These are phyloP conservation scores for Xylocopa sonorina DNA, from an alignment of 1,140 invertebrate genomes.

Conservation along the genomic window DNA sequence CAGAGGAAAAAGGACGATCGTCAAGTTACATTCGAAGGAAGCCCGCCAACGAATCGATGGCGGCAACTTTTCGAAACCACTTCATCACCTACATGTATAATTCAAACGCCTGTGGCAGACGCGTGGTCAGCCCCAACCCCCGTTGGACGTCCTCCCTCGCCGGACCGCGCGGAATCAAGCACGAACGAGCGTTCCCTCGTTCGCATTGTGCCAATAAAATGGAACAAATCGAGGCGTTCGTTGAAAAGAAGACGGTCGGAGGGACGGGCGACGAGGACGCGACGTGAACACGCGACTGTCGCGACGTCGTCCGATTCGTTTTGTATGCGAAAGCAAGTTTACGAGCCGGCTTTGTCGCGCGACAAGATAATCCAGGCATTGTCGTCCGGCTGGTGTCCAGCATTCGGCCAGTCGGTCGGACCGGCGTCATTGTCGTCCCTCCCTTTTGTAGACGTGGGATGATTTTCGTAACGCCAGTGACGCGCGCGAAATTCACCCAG, in stretches of 20 bases:
- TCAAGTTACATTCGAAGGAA: too few species aligned
- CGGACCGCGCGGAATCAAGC: too few species aligned
- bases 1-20: too few species aligned
- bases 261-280: neutral
- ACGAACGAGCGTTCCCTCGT: neutral
- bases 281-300: slow-evolving; percentile 17
- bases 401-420: slow-evolving; percentile 37
- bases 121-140: too few species aligned
- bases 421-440: slow-evolving; percentile 58
- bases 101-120: too few species aligned
- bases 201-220: neutral
- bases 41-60: too few species aligned
- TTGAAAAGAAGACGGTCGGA: neutral
- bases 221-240: neutral
- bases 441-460: slow-evolving; percentile 50
- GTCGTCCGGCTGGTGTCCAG: slow-evolving; percentile 55
- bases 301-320: slow-evolving; percentile 13
- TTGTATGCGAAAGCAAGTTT: slow-evolving; percentile 52
- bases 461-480: slow-evolving; percentile 59
- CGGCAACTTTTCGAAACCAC: too few species aligned
- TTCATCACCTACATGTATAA: too few species aligned
- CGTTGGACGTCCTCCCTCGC: too few species aligned
- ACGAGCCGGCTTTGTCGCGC: slow-evolving; percentile 58
- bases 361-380: slow-evolving; percentile 64
- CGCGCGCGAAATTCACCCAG: slow-evolving; percentile 38